These are phyloP conservation scores for Pyralis farinalis DNA, from an alignment of 2,888 invertebrate species.

Conservation along the genomic window DNA sequence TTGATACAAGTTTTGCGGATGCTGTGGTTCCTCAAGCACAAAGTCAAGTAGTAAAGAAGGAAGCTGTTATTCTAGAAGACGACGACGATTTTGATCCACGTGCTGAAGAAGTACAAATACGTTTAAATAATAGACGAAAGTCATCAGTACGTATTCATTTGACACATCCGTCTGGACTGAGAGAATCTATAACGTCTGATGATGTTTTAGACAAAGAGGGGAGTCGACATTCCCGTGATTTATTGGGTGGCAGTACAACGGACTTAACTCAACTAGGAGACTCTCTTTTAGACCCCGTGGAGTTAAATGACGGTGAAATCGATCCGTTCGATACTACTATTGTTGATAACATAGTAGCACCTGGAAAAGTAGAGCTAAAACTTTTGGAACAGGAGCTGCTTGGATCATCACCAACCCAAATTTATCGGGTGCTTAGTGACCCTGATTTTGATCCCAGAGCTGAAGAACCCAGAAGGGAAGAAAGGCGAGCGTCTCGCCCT, in stretches of 20 bases:
- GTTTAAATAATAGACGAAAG: conserved; percentile 65
- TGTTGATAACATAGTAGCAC: conserved; percentile 85
- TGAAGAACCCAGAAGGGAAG: conserved; percentile 71
- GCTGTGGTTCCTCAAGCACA: conserved; percentile 82
- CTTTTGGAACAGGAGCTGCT: conserved; percentile 89
- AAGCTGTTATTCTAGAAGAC: conserved; percentile 57
- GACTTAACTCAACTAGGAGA: conserved; percentile 86
- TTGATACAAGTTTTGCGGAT: conserved; percentile 92
- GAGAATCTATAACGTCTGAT: conserved; percentile 79
- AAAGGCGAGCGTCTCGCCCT: conserved; percentile 83
- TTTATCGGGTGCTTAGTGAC: conserved; percentile 82
- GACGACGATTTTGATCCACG: conserved; percentile 84
- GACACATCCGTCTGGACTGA: conserved; percentile 82
- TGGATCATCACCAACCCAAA: conserved; percentile 53
- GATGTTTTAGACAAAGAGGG: conserved; percentile 66
- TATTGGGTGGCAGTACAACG: conserved; percentile 88
- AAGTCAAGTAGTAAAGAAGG: conserved; percentile 66
- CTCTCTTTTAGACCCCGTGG: conserved; percentile 84
- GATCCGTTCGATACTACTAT: conserved; percentile 95
- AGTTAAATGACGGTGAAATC: conserved; percentile 78
- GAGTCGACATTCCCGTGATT: conserved; percentile 79
- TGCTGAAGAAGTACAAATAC: conserved; percentile 77
- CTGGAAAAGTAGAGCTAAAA: conserved; percentile 89
- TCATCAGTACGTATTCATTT: conserved; percentile 82
- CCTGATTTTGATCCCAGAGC: conserved; percentile 92